A percentile compares a stretch with the other conserved stretches of the same genome.
Conservation (phyloP, 2,888 invertebrate genomes). For the Tipula helvola region DNA sequence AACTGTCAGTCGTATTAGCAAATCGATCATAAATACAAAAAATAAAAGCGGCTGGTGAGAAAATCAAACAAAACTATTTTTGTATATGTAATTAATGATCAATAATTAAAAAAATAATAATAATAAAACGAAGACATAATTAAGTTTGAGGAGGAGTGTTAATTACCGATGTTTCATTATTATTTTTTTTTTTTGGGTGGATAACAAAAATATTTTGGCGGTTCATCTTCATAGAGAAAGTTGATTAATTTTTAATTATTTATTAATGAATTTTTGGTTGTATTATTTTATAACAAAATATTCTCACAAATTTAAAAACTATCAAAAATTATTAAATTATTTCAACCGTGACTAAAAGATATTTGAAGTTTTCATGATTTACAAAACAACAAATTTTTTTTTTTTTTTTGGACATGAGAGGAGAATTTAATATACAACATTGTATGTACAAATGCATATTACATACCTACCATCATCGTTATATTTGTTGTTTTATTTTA, state of each 20-base stretch:
- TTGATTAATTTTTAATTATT: constrained; percentile 9
- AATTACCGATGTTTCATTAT: background rate
- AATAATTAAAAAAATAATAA: background rate
- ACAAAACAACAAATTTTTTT: background rate
- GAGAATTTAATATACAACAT: too few species aligned
- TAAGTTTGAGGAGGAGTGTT: background rate
- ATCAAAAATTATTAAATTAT: background rate
- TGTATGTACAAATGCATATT: too few species aligned
- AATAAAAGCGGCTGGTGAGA: background rate
- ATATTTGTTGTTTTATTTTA: background rate
- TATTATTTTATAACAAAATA: background rate
- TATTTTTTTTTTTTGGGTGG: background rate
- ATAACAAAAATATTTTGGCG: background rate
- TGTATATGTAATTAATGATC: background rate
- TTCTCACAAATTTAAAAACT: background rate
- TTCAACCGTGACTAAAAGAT: background rate
- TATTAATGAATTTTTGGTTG: background rate
- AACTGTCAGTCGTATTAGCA: background rate
- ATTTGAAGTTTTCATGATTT: background rate
- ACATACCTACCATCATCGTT: background rate
- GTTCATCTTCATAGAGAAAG: background rate
- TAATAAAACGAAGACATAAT: background rate
- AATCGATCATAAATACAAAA: background rate
- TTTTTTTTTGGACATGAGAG: background rate
- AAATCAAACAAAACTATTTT: background rate